Conservation (phyloP, 23 tunicate genomes). For the Ciona savignyi region DNA sequence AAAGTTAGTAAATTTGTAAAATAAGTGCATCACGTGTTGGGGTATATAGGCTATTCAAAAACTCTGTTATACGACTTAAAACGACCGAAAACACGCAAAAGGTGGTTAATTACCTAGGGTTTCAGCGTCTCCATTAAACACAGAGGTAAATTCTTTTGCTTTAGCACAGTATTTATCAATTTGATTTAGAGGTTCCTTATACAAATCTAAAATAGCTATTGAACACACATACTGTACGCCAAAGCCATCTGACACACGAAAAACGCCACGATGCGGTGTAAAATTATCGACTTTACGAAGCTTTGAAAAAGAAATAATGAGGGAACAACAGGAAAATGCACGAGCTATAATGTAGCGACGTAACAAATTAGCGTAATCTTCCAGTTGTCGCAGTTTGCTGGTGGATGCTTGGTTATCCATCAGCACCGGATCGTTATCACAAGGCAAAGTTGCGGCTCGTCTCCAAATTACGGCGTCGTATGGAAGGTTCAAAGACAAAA, state of each 20-base stretch:
- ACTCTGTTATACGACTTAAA: neutral
- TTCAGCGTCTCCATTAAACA: neutral
- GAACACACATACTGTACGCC: slow-evolving; percentile 26
- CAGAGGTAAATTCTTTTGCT: slow-evolving; percentile 7
- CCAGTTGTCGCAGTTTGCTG: neutral
- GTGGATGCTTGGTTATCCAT: neutral
- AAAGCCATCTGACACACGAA: slow-evolving; percentile 6
- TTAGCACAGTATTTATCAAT: slow-evolving; percentile 17
- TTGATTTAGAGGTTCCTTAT: slow-evolving; percentile 45
- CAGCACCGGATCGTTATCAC: neutral
- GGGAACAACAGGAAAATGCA: slow-evolving; percentile 53
- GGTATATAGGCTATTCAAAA: too few species aligned
- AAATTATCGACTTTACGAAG: neutral
- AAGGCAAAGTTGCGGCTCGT: slow-evolving; percentile 8
- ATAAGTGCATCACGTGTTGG: too few species aligned
- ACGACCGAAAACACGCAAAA: neutral
- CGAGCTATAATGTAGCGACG: slow-evolving; percentile 37
- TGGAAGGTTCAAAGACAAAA: slow-evolving; percentile 33
- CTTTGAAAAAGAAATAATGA: slow-evolving; percentile 40
- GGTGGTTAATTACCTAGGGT: too few species aligned
- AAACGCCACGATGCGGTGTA: neutral
- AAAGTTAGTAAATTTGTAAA: too few species aligned
- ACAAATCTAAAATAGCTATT: slow-evolving; percentile 46
- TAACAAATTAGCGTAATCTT: slow-evolving; percentile 7
- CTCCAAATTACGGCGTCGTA: slow-evolving; percentile 21